Base-by-base conservation (phyloP, 2,113 vertebrate species). In the Myrmophylax atrothorax region DNA sequence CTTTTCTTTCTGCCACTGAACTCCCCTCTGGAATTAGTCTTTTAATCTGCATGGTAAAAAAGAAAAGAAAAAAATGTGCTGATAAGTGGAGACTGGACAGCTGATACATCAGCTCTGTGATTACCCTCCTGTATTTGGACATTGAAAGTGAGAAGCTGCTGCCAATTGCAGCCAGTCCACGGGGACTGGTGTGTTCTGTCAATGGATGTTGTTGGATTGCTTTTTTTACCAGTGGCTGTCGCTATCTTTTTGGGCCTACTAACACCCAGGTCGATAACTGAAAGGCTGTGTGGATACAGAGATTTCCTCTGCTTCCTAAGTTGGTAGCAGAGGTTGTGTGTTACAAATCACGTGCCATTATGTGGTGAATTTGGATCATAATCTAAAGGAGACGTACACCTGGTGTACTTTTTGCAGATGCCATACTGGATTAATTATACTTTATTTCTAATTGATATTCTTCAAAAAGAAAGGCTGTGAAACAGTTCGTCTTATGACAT, bases 91-190 rank as follows among this genome's bases (percentile, higher is more conserved):
- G 90, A 40, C 37, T 84, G 76, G 37, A 26, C 52, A 44, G 49
- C 3, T 3, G 70, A 78, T 78, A 23, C 37, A 49, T 63, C 62
- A 86, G 79, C 82, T 56, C 69, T 1, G 42, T 49, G 77, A 87
- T 80, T 84, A 63, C 58, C 78, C n/a, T n/a, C 3, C 89, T 95
- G 19, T 82, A 66, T 96, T 88, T 96, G 83, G 93, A 86, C 78
- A 77, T 16, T 44, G 74, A 92, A 86, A 93, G 79, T n/a, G 92
- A 92, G 87, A 88, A 94, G 87, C 31, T 67, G 69, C 79, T 62
- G 20, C 69, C 87, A 93, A 50, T 92, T 86, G 92, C 44, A 64
- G 46, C 68, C 15, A 13, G 81, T 74, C 92, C 56, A 5, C 2
- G 22, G 84, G 87, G 95, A 91, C 85, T 10, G 53, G 62, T 81